phyloP scores from a whole-genome alignment of 2,888 invertebrate genomes.

The Mythimna ferrago region DNA sequence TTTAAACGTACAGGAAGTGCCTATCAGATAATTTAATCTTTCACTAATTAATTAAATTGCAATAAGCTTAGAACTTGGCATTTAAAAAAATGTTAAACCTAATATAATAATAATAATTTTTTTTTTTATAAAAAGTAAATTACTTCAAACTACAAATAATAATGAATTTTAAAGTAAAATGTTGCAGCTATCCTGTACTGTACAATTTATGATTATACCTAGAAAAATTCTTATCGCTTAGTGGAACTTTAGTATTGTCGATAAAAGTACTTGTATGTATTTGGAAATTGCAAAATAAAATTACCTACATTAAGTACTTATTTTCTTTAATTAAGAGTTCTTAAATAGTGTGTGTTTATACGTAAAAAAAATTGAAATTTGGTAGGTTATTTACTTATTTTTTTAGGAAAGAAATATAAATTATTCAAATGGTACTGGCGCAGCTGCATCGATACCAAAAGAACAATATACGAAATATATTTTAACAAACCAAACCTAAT shows the following conservation, averaged over 20 bases:
- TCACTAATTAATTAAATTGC: background rate
- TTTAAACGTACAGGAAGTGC: conserved; percentile 13
- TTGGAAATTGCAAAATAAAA: conserved; percentile 15
- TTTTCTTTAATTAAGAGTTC: background rate
- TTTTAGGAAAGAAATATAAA: background rate
- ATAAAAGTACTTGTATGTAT: conserved; percentile 15
- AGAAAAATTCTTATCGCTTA: conserved; percentile 40
- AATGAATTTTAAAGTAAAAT: background rate
- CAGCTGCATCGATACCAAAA: no score
- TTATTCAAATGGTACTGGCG: no score
- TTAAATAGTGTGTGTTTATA: no score
- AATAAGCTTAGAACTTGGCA: background rate
- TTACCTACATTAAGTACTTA: background rate
- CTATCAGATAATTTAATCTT: background rate
- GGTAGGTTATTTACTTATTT: no score
- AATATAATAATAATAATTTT: no score
- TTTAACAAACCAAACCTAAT: no score
- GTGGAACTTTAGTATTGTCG: conserved; percentile 41
- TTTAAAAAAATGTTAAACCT: background rate
- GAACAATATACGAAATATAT: background rate
- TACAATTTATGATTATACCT: conserved; percentile 27
- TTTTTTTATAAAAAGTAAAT: no score
- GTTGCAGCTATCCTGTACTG: background rate
- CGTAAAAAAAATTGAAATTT: background rate
- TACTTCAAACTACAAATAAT: no score